A percentile compares a stretch with the other conserved stretches of the same genome.
These are phyloP conservation scores for Dasyprocta punctata DNA, from an alignment of 2,113 vertebrate genomes.

Conservation along the genomic window DNA sequence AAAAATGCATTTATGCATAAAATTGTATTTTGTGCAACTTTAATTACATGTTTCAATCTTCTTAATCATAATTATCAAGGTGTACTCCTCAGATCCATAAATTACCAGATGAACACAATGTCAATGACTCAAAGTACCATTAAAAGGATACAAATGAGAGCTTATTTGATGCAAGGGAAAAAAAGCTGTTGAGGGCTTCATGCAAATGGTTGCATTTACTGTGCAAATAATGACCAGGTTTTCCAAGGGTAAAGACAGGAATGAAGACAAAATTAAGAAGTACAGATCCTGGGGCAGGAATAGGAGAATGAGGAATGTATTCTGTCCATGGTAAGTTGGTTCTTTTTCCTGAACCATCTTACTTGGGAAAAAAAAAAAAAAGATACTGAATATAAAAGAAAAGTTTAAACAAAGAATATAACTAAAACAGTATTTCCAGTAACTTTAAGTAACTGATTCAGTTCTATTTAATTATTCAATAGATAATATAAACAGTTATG, in stretches of 20 bases:
- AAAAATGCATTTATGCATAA: conserved; percentile 65
- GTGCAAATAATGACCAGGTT: not conserved
- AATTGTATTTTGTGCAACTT: conserved; percentile 62
- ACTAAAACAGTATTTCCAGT: not conserved
- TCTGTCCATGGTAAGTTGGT: not conserved
- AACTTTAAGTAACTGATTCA: not conserved
- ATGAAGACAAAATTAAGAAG: not conserved
- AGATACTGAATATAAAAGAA: not conserved
- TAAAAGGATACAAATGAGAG: not conserved
- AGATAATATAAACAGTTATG: too few relatives aligned
- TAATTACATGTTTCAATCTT: conserved; percentile 64
- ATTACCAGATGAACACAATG: conserved; percentile 21
- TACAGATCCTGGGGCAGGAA: rapidly evolving
- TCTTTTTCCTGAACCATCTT: not conserved
- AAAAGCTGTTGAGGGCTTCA: not conserved
- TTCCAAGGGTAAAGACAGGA: not conserved
- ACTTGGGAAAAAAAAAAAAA: not conserved
- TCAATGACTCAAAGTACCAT: not conserved
- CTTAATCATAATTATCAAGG: conserved; percentile 57
- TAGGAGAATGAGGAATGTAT: rapidly evolving
- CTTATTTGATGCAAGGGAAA: not conserved
- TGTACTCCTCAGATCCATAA: conserved; percentile 19
- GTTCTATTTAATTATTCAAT: not conserved
- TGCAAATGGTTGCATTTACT: rapidly evolving
- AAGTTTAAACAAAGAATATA: not conserved